Conservation (phyloP, 2,113 vertebrate species). For the Gorilla gorilla region DNA sequence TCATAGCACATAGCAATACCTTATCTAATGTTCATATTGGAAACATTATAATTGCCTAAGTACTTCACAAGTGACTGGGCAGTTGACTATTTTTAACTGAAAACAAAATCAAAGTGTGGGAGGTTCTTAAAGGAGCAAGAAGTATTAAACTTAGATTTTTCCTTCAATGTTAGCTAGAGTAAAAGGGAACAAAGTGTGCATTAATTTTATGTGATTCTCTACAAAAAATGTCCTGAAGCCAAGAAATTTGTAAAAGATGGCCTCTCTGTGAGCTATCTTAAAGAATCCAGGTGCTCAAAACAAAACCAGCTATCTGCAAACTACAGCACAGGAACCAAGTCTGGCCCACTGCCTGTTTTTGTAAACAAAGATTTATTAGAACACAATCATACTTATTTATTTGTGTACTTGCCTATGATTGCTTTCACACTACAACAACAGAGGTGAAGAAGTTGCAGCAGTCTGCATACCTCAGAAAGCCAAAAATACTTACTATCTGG, state of each 20-base stretch:
- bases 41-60: not conserved
- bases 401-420: not conserved
- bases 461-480: not conserved
- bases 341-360: not conserved
- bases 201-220: not conserved
- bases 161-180: not conserved
- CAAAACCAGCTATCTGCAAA: not conserved
- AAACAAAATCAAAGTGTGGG: not conserved
- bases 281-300: not conserved
- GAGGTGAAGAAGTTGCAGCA: not conserved
- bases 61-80: not conserved
- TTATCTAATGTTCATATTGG: not conserved
- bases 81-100: not conserved
- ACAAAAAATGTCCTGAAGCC: not conserved
- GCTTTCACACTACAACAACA: not conserved
- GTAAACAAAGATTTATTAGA: not conserved
- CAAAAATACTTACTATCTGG: not conserved
- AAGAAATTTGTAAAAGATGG: not conserved
- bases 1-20: no score
- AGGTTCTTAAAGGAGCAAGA: not conserved
- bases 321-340: not conserved
- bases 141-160: not conserved
- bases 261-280: not conserved
- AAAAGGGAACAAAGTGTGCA: not conserved
- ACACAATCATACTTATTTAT: not conserved